A percentile compares a stretch with the other conserved stretches of the same genome.
phyloP scores from a whole-genome alignment of 2,888 invertebrate species.

The Watsonalla cultraria region DNA sequence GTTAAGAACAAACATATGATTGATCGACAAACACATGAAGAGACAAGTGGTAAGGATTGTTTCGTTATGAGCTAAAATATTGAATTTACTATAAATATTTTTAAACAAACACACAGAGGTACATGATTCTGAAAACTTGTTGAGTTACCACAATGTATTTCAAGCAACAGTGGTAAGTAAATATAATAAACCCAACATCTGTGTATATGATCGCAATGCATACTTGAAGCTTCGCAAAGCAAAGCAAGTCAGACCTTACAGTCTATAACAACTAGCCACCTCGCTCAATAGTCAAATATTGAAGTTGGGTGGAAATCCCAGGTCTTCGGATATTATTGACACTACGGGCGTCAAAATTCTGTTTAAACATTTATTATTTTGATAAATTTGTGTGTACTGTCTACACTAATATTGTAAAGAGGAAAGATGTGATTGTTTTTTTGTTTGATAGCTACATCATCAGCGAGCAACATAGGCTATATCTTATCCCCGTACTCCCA shows the following conservation, averaged over 20 bases:
- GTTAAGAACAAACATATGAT: constrained; percentile 2
- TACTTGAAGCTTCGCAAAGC: constrained; percentile 4
- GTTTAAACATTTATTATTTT: neutral
- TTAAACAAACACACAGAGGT: too few relatives aligned
- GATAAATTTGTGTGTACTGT: too few relatives aligned
- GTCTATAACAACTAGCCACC: constrained; percentile 12
- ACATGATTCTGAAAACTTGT: too few relatives aligned
- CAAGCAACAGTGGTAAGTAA: too few relatives aligned
- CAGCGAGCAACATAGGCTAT: too few relatives aligned
- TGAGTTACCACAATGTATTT: too few relatives aligned
- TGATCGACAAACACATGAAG: constrained; percentile 4
- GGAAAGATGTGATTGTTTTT: too few relatives aligned
- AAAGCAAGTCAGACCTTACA: constrained; percentile 3
- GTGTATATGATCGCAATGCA: neutral
- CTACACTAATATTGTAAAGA: too few relatives aligned
- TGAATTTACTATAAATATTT: neutral
- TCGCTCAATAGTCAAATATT: constrained; percentile 30
- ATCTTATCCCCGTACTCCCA: too few relatives aligned
- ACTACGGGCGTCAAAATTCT: constrained; percentile 13
- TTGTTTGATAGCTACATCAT: too few relatives aligned
- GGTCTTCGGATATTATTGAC: constrained; percentile 21
- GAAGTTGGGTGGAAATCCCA: constrained; percentile 38
- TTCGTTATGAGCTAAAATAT: neutral
- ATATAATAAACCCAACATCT: too few relatives aligned
- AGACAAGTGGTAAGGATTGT: neutral